Evolutionary conservation across 2,888 invertebrate genomes (phyloP).

Genomic region (Mimumesa dahlbomi): DNA sequence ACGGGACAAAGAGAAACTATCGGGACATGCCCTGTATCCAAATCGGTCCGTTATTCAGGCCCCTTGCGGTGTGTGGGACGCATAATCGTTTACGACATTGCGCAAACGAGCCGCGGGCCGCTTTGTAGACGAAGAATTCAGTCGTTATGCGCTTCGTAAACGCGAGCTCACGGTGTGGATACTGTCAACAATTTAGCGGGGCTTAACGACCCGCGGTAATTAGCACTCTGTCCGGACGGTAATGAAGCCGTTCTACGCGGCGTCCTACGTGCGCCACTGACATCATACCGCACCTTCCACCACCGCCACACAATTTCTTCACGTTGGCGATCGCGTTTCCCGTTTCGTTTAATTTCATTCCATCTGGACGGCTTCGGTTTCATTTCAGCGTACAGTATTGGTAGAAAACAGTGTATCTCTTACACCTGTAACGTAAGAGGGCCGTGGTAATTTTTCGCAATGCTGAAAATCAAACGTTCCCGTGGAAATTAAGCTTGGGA

Average conservation of each 20-base stretch:
- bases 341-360: background rate
- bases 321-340: conserved; percentile 3
- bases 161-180: conserved; percentile 38
- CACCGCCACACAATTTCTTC: conserved; percentile 1
- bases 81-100: conserved; percentile 23
- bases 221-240: conserved; percentile 52
- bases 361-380: too few relatives aligned
- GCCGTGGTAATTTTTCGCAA: too few relatives aligned
- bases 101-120: conserved; percentile 4
- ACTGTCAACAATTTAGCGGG: conserved; percentile 62
- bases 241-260: conserved; percentile 69
- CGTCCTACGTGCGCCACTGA: conserved; percentile 32
- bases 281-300: conserved; percentile 4
- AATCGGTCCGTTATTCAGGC: background rate
- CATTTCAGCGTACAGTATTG: background rate
- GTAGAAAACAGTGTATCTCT: too few relatives aligned
- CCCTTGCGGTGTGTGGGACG: background rate
- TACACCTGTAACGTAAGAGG: too few relatives aligned
- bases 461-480: too few relatives aligned
- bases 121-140: conserved; percentile 49
- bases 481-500: too few relatives aligned
- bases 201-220: conserved; percentile 71
- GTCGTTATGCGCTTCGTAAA: conserved; percentile 46
- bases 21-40: background rate
- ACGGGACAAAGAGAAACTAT: background rate